Base-by-base conservation (phyloP, 2,888 invertebrate genomes). In the Tupiocoris notatus region DNA sequence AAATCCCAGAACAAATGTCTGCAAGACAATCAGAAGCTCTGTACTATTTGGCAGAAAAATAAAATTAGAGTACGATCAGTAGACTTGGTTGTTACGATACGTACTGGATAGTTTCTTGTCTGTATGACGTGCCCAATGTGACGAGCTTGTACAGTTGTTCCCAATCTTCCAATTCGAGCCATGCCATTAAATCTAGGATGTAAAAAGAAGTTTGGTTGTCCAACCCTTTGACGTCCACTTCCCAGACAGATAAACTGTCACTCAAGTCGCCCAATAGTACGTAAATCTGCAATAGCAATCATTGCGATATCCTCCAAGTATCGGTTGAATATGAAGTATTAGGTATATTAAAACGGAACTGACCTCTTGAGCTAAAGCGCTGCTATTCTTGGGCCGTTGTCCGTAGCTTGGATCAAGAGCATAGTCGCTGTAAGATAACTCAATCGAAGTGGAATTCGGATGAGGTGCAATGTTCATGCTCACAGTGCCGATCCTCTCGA, bases 1-100 rank as follows among this genome's bases (percentile, higher is more conserved):
- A 90, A 87, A 82, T 92, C 91, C 80, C 91, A 84, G 81, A 91
- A 91, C 81, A 92, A 89, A 81, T 91, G 91, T 63, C 90, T 86
- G 23, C 80, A 78, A 71, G 56, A n/a, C n/a, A n/a, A n/a, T n/a
- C n/a, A n/a, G n/a, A n/a, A n/a, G n/a, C n/a, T n/a, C n/a, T n/a
- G n/a, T n/a, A n/a, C n/a, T n/a, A n/a, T n/a, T n/a, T n/a, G n/a
- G n/a, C n/a, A n/a, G n/a, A n/a, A n/a, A n/a, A n/a, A n/a, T n/a
- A n/a, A n/a, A n/a, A n/a, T n/a, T n/a, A n/a, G n/a, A n/a, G n/a
- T n/a, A n/a, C n/a, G n/a, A n/a, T n/a, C n/a, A n/a, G n/a, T n/a
- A n/a, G n/a, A n/a, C n/a, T n/a, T 54, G 16, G 7, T 54, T 54
- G 9, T 7, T 59, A 12, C 17, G 18, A 54, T 1, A 80, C 79